Evolutionary conservation across 2,888 invertebrate species (phyloP), one percentile per base, ranked within the genome.

Genomic region (Ophion costatus): DNA sequence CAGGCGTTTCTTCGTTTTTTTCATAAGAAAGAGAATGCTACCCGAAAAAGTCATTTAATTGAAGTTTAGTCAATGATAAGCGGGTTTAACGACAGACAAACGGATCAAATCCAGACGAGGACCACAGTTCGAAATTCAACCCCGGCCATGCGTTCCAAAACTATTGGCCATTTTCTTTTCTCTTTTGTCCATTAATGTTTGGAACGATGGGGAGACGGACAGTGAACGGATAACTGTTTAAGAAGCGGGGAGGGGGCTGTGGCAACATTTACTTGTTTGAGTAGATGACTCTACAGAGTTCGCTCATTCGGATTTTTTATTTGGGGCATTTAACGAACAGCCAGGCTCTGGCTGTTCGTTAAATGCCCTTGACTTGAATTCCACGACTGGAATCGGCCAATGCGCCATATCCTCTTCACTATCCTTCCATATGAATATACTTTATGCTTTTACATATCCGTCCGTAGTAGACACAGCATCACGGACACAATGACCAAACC

Each of bases 291-390:
- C 63, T 64, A 64, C 45, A 75, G 51, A 7, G 45, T 64, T 51
- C 29, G 66, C 29, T 66, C 66, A 61, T 66, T 66, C 24, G 24
- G 14, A 56, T n/a, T 56, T 24, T 76, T 76, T 76, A 66, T 56
- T 76, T 56, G 56, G 11, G 66, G 45, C 75, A 33, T 76, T 76
- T 76, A 66, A 76, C 66, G 56, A 56, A 76, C 66, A 57, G 33
- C 56, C 20, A 57, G 66, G 56, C 66, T 51, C n/a, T n/a, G n/a
- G n/a, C n/a, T n/a, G n/a, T n/a, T n/a, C n/a, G n/a, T n/a, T n/a
- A n/a, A n/a, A n/a, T n/a, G n/a, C n/a, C n/a, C n/a, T n/a, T n/a
- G n/a, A n/a, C n/a, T n/a, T n/a, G 33, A 64, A 64, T 64, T 75
- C 63, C 56, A 20, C 17, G 22, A 22, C 38, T 20, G 66, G 17